phyloP scores from a whole-genome alignment of 2,797 vertebrate genomes.

The Nothura maculosa region DNA sequence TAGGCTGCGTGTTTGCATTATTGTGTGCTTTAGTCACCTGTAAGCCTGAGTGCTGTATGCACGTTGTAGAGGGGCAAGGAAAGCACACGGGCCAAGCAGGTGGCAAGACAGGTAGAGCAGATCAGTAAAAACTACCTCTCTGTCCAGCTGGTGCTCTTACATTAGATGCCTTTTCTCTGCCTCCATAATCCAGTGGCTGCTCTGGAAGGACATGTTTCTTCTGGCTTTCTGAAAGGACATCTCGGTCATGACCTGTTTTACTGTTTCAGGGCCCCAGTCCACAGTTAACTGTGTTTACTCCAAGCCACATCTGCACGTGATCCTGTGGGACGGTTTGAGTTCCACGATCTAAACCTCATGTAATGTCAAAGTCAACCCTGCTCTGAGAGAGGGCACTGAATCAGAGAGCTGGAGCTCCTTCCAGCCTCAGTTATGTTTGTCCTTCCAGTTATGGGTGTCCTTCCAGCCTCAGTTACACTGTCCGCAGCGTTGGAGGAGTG shows the following conservation, averaged over 20 bases:
- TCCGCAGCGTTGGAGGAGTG: rapidly evolving
- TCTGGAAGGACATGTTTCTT: neutral
- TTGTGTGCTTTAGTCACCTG: rapidly evolving
- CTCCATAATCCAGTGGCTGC: rapidly evolving
- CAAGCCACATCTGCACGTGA: neutral
- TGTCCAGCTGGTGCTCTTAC: neutral
- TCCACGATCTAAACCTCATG: neutral
- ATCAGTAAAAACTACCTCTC: neutral
- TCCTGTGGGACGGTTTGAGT: neutral
- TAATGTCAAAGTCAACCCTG: neutral
- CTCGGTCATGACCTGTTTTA: neutral
- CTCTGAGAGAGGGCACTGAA: neutral
- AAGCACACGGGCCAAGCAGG: neutral
- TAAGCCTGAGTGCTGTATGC: neutral
- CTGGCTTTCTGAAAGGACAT: neutral
- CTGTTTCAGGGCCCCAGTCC: neutral
- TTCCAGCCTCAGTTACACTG: neutral
- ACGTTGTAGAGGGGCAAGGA: rapidly evolving
- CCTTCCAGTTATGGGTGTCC: too few relatives aligned
- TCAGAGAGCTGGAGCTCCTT: neutral
- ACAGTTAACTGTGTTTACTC: neutral
- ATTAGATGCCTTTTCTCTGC: neutral
- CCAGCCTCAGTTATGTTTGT: neutral
- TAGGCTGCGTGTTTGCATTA: rapidly evolving
- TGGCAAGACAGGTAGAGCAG: neutral